Evolutionary conservation across 2,797 vertebrate genomes (phyloP).

Genomic region (Gallinago stenura): DNA sequence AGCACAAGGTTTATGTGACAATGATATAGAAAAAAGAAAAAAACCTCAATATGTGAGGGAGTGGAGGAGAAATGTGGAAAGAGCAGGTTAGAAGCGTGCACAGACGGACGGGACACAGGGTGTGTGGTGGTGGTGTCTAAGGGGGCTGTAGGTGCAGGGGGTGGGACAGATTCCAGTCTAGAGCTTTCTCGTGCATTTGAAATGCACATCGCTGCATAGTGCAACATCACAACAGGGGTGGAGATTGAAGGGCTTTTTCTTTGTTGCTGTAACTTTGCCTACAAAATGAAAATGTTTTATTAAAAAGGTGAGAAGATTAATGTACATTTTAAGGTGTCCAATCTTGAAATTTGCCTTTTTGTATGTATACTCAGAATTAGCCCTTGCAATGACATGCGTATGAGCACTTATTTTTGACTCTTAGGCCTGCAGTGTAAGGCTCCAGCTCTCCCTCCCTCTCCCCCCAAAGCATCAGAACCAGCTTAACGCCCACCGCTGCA

Average conservation of each 20-base stretch:
- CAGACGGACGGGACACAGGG: not conserved
- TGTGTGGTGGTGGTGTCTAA: not conserved
- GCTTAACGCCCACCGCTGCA: accelerated
- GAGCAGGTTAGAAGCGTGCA: not conserved
- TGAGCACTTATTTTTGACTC: not conserved
- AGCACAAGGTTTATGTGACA: not conserved
- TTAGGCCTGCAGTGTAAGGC: not conserved
- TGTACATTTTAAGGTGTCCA: not conserved
- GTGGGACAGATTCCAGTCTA: not conserved
- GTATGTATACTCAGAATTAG: not conserved
- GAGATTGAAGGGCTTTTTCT: not conserved
- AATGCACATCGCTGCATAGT: not conserved
- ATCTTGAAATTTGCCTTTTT: not conserved
- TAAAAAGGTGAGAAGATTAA: not conserved
- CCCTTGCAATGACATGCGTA: not conserved
- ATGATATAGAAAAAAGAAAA: not conserved
- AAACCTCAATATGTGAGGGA: not conserved
- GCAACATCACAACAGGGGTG: not conserved
- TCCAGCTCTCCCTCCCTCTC: not conserved
- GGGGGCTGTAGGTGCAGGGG: not conserved
- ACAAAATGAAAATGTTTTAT: not conserved
- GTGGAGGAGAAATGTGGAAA: not conserved
- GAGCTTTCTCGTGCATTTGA: not conserved
- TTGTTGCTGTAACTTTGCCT: not conserved
- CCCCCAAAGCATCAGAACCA: accelerated